A percentile compares a stretch with the other conserved stretches of the same genome.
Conservation (phyloP, 2,797 vertebrate species). For the Carcharodon carcharias region DNA sequence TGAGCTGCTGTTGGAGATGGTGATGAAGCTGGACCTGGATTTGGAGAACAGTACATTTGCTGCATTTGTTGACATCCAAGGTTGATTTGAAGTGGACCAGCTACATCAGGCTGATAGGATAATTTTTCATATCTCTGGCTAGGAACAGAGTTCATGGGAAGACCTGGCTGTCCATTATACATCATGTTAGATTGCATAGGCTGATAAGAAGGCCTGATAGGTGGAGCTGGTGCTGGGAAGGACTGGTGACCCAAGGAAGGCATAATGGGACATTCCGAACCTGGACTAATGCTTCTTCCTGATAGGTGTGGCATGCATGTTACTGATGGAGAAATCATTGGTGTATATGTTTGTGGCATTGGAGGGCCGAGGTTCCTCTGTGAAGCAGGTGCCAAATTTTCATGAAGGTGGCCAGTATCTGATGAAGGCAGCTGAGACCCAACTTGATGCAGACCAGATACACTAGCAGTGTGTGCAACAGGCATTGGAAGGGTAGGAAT, state of each 20-base stretch:
- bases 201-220: constrained; percentile 72
- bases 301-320: constrained; percentile 82
- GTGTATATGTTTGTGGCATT: constrained; percentile 54
- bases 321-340: constrained; percentile 59
- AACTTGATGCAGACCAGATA: constrained; percentile 58
- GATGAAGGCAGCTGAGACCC: constrained; percentile 77
- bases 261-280: constrained; percentile 77
- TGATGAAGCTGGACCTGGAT: constrained; percentile 58
- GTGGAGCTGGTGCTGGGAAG: constrained; percentile 72
- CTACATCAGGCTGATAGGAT: constrained; percentile 71
- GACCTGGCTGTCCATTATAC: constrained; percentile 80
- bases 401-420: constrained; percentile 73
- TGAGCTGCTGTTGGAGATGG: constrained; percentile 60
- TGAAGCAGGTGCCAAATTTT: constrained; percentile 73
- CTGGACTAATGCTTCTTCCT: constrained; percentile 69
- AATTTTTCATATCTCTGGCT: constrained; percentile 76
- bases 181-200: constrained; percentile 72
- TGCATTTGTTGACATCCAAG: constrained; percentile 66
- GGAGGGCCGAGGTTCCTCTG: constrained; percentile 73
- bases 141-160: constrained; percentile 66
- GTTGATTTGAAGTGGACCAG: constrained; percentile 66
- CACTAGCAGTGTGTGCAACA: constrained; percentile 61
- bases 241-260: constrained; percentile 60
- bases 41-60: constrained; percentile 70
- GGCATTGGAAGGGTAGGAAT: constrained; percentile 65